phyloP scores from a whole-genome alignment of 2,113 vertebrate species.

The Heloderma charlesbogerti region DNA sequence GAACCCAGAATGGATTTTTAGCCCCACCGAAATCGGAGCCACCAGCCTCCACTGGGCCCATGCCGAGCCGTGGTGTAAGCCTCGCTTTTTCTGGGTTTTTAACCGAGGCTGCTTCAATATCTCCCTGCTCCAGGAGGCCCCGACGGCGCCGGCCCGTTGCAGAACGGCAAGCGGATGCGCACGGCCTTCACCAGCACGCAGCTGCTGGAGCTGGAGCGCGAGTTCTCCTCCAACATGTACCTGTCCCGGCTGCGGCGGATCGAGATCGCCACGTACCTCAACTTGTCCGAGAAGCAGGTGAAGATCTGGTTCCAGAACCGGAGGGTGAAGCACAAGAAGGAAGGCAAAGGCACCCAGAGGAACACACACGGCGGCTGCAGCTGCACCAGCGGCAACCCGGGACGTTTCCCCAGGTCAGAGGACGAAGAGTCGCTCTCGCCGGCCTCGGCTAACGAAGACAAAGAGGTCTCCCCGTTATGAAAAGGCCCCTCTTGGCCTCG shows the following conservation, averaged over 20 bases:
- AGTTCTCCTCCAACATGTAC: slow-evolving; percentile 99
- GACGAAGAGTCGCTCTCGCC: slow-evolving; percentile 96
- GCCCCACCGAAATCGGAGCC: too few relatives aligned
- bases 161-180: slow-evolving; percentile 96
- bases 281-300: slow-evolving; percentile 97
- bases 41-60: too few relatives aligned
- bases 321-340: slow-evolving; percentile 98
- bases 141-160: slow-evolving; percentile 83
- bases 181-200: slow-evolving; percentile 99
- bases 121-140: slow-evolving; percentile 81
- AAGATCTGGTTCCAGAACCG: slow-evolving; percentile 99
- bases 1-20: too few relatives aligned
- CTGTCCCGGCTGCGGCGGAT: slow-evolving; percentile 95
- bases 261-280: slow-evolving; percentile 97
- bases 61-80: neutral
- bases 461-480: slow-evolving; percentile 89
- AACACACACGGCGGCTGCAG: slow-evolving; percentile 90
- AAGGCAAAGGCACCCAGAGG: slow-evolving; percentile 91
- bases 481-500: neutral
- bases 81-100: too few relatives aligned
- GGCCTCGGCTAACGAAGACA: slow-evolving; percentile 89
- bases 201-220: slow-evolving; percentile 95
- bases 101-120: slow-evolving; percentile 17
- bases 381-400: slow-evolving; percentile 84
- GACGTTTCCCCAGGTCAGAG: slow-evolving; percentile 91